Base-by-base conservation (phyloP, 2,888 invertebrate species). In the Eretmocerus hayati region DNA sequence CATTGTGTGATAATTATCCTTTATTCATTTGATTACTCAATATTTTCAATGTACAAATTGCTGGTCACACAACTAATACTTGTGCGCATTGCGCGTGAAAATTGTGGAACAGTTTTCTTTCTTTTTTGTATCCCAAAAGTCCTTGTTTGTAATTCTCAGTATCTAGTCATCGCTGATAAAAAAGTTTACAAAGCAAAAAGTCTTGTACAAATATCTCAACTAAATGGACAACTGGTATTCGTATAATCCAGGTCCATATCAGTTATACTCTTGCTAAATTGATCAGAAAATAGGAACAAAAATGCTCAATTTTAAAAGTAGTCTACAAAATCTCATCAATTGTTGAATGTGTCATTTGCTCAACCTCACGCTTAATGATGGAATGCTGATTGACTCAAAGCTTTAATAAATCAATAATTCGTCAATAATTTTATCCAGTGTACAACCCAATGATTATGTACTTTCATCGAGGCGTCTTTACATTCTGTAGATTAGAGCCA, bases 11-110 rank as follows among this genome's bases (percentile, higher is more conserved):
- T 48, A 50, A 50, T 50, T 51, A 48, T 46, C 48, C 26, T 45
- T 54, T 53, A 48, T 48, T 53, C 50, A 39, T 45, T 42, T 53
- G 42, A 50, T 47, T 50, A 42, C 38, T 47, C 50, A 23, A 45
- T 45, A 36, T 42, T 50, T 50, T 38, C 26, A 47, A 50, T 47
- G 50, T 53, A 53, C 53, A 53, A n/a, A 50, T 50, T 44, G 44
- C 44, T n/a, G n/a, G 50, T 50, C 50, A 38, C 52, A 42, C 48
- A 48, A 33, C 36, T 47, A 36, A 23, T 44, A 48, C 13, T 46
- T 45, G 46, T 52, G 52, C 48, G 46, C 41, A 26, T 52, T 45
- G 48, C 45, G n/a, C n/a, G n/a, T n/a, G n/a, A 42, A 51, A 41
- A 37, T 36, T 44, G 26, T 38, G 35, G 42, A 52, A 48, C 48